These are phyloP conservation scores for Leptobrachium leishanense DNA, from an alignment of 2,113 vertebrate genomes.

Conservation along the genomic window DNA sequence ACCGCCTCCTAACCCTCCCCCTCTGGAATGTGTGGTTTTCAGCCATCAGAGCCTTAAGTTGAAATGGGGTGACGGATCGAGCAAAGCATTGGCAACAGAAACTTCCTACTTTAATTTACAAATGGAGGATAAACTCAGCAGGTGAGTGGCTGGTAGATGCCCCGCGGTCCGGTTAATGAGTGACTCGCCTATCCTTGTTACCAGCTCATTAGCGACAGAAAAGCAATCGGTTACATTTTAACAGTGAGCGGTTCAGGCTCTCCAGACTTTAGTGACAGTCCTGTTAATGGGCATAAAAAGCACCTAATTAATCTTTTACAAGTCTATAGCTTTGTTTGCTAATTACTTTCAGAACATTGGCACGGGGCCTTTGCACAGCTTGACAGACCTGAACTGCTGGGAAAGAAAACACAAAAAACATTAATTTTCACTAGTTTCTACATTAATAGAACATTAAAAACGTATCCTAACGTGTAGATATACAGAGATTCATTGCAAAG, in stretches of 20 bases:
- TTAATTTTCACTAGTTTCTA: too few relatives aligned
- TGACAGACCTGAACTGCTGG: neutral
- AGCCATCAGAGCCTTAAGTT: slow-evolving; percentile 80
- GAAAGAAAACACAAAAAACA: too few relatives aligned
- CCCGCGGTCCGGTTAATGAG: neutral
- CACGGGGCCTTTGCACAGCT: neutral
- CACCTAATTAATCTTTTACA: neutral
- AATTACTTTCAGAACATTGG: slow-evolving; percentile 22
- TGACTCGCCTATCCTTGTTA: neutral
- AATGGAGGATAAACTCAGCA: slow-evolving; percentile 72
- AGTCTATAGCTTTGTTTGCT: slow-evolving; percentile 3
- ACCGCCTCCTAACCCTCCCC: slow-evolving; percentile 75
- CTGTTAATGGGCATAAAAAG: slow-evolving; percentile 14
- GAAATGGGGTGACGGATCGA: slow-evolving; percentile 75
- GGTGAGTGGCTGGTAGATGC: slow-evolving; percentile 56
- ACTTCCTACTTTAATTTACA: slow-evolving; percentile 73
- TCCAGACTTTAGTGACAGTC: slow-evolving; percentile 14
- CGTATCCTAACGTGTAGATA: too few relatives aligned
- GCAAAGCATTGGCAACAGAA: slow-evolving; percentile 65
- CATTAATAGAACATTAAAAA: too few relatives aligned
- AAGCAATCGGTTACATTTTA: slow-evolving; percentile 14
- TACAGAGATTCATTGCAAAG: too few relatives aligned
- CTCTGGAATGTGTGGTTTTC: slow-evolving; percentile 71
- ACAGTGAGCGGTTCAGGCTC: neutral
- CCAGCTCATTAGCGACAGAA: slow-evolving; percentile 10